Evolutionary conservation across 2,113 vertebrate species (phyloP), one percentile per base, ranked within the genome.

Genomic region (Colinus virginianus): DNA sequence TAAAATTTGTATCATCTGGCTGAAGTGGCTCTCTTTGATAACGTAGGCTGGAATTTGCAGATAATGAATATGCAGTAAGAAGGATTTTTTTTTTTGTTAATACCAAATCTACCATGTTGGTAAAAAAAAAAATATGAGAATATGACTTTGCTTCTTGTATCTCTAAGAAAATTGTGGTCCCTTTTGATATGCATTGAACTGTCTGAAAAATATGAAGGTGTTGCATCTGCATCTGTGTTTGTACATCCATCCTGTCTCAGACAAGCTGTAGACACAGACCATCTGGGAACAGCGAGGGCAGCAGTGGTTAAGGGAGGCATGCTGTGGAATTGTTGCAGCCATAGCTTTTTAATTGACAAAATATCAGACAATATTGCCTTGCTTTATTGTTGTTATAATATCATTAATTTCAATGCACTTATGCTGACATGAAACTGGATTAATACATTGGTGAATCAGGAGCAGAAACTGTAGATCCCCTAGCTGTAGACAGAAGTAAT

Each of bases 401-500:
- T 17, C 16, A 43, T 76, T 46, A 34, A 76, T 76, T 82, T 87
- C 58, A 83, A 0, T 74, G 59, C 72, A 86, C 36, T 72, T 79
- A 20, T 42, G n/a, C 30, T 64, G 68, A 20, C 25, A 21, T 36
- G 59, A 34, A 56, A 55, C 48, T 56, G 40, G 43, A 56, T 68
- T 55, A 49, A 59, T 84, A 46, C 15, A 2, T 3, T 85, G 40
- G 16, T 61, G 71, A 75, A 88, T 83, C 18, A 22, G 48, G 40
- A 49, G 15, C 49, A 89, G 59, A 74, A 94, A 68, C 40, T 40
- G 3, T 22, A 72, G 38, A 56, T 53, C 28, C n/a, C 19, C 82
- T 88, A 71, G 38, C 23, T 79, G 53, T 38, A 70, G 38, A 34
- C 30, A 58, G 78, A 90, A 59, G 13, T 72, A 83, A 85, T 90